phyloP scores from a whole-genome alignment of 2,797 vertebrate genomes.

The Propithecus deckenii region DNA sequence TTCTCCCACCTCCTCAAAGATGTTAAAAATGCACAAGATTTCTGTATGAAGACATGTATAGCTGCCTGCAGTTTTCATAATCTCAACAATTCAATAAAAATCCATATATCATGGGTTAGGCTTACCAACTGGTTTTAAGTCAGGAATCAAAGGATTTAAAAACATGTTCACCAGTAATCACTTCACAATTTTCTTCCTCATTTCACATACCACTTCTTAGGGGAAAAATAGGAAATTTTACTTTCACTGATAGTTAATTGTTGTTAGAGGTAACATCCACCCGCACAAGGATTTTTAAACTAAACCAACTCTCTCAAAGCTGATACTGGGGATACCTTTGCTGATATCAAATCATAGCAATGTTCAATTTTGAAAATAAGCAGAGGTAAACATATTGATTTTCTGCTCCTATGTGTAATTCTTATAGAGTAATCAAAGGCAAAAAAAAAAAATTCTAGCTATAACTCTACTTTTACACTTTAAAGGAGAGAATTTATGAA shows the following conservation, averaged over 20 bases:
- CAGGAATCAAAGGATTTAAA: slow-evolving; percentile 66
- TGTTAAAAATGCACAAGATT: background rate
- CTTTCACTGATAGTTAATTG: slow-evolving; percentile 53
- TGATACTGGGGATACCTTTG: slow-evolving; percentile 66
- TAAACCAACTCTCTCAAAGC: slow-evolving; percentile 36
- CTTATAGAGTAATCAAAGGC: slow-evolving; percentile 77
- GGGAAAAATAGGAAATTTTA: slow-evolving; percentile 4
- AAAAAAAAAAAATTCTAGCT: slow-evolving; percentile 50
- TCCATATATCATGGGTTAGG: background rate
- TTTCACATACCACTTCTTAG: background rate
- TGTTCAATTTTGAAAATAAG: slow-evolving; percentile 83
- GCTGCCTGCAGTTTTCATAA: background rate
- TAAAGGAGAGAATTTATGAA: slow-evolving; percentile 15
- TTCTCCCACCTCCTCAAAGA: background rate
- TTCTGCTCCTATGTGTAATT: slow-evolving; percentile 81
- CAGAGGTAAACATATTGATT: slow-evolving; percentile 82
- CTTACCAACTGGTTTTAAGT: slow-evolving; percentile 57
- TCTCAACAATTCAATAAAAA: slow-evolving; percentile 55
- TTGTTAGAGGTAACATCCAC: background rate
- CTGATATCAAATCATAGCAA: slow-evolving; percentile 78
- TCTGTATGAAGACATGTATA: background rate
- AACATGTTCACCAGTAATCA: slow-evolving; percentile 22
- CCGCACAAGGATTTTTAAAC: slow-evolving; percentile 17
- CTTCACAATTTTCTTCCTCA: background rate
- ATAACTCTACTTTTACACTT: slow-evolving; percentile 59